These are phyloP conservation scores for Azorinus chamasolen DNA, from an alignment of 2,888 invertebrate genomes.

Conservation along the genomic window DNA sequence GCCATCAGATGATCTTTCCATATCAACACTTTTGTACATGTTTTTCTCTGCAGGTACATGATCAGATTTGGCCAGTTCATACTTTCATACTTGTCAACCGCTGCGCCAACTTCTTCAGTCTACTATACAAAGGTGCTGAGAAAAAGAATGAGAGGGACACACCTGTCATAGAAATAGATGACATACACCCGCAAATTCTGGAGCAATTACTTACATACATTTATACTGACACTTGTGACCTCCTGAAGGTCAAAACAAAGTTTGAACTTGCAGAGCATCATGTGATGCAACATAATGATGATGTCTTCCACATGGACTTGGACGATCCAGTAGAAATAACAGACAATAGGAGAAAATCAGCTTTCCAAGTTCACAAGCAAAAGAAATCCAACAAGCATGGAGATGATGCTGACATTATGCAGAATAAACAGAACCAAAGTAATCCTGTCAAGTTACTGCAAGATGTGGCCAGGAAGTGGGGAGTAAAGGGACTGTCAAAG, in stretches of 20 bases:
- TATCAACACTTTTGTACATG: no score
- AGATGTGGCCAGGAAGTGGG: constrained; percentile 82
- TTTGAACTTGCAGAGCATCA: constrained; percentile 75
- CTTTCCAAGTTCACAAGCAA: constrained; percentile 68
- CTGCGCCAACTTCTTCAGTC: constrained; percentile 89
- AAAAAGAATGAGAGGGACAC: constrained; percentile 38
- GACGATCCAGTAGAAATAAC: constrained; percentile 16
- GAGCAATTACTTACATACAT: constrained; percentile 91
- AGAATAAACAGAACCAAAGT: constrained; percentile 25
- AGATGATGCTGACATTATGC: constrained; percentile 66
- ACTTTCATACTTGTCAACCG: constrained; percentile 90
- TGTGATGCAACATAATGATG: constrained; percentile 30
- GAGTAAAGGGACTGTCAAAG: constrained; percentile 84
- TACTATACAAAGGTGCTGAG: constrained; percentile 56
- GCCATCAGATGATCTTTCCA: no score
- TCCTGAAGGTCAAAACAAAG: constrained; percentile 87
- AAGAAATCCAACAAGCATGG: constrained; percentile 69
- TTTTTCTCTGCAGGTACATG: constrained; percentile 88
- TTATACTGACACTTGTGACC: constrained; percentile 91
- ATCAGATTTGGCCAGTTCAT: constrained; percentile 90
- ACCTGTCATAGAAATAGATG: constrained; percentile 87
- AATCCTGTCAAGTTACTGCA: constrained; percentile 79
- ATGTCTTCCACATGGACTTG: constrained; percentile 60
- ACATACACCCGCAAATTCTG: constrained; percentile 90
- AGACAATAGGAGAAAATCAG: constrained; percentile 63